phyloP scores from a whole-genome alignment of 2,888 invertebrate genomes.

The Zhuqinia jingwanae region DNA sequence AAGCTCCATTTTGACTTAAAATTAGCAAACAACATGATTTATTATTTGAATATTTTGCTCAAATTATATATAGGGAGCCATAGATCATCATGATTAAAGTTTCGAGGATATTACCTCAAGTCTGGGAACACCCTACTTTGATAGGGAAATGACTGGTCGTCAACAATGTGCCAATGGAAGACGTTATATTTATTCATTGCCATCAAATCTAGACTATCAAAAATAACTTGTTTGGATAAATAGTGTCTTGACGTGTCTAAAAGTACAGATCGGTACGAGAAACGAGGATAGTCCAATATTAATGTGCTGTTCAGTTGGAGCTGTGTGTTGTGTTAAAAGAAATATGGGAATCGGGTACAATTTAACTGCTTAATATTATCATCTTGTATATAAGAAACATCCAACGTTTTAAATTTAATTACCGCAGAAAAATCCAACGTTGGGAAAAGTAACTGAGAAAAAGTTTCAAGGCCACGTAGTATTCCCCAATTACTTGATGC shows the following conservation, averaged over 20 bases:
- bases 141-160: slow-evolving; percentile 96
- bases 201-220: slow-evolving; percentile 90
- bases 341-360: too few species aligned
- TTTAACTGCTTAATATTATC: too few species aligned
- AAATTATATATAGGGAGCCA: neutral
- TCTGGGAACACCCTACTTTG: slow-evolving; percentile 89
- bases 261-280: slow-evolving; percentile 90
- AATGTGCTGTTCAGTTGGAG: slow-evolving; percentile 86
- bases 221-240: slow-evolving; percentile 86
- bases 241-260: slow-evolving; percentile 94
- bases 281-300: slow-evolving; percentile 89
- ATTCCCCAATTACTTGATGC: slow-evolving; percentile 89
- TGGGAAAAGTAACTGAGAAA: slow-evolving; percentile 87
- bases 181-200: slow-evolving; percentile 95
- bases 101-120: slow-evolving; percentile 84
- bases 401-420: slow-evolving; percentile 74
- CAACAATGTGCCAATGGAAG: slow-evolving; percentile 97
- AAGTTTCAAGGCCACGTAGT: slow-evolving; percentile 91
- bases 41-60: neutral
- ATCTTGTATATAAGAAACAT: too few species aligned
- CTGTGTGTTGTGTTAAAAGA: too few species aligned
- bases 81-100: neutral
- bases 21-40: slow-evolving; percentile 23
- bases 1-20: slow-evolving; percentile 86
- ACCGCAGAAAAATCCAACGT: slow-evolving; percentile 81